phyloP scores from a whole-genome alignment of 2,797 vertebrate species.

The Yasuhikotakia modesta region DNA sequence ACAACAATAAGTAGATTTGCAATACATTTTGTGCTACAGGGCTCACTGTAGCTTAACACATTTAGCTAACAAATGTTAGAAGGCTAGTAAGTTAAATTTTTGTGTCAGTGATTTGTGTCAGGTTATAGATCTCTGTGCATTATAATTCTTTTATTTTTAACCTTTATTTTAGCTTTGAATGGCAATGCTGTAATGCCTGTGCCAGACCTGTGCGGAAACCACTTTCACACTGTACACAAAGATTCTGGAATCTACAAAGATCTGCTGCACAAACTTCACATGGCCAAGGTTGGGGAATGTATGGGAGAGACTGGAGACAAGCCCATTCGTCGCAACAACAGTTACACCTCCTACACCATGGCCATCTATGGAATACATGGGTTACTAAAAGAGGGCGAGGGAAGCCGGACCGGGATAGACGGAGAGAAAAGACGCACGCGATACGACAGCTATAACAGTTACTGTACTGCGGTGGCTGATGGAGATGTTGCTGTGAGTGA shows the following conservation, averaged over 20 bases:
- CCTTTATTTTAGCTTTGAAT: constrained; percentile 66
- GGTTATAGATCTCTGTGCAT: not conserved
- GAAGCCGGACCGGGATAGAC: constrained; percentile 70
- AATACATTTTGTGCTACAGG: no score
- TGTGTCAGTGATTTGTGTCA: no score
- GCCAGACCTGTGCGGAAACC: constrained; percentile 77
- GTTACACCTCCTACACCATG: constrained; percentile 97
- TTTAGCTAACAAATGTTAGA: not conserved
- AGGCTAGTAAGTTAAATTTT: not conserved
- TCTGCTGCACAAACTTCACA: constrained; percentile 90
- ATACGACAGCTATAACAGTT: constrained; percentile 92
- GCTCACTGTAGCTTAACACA: not conserved
- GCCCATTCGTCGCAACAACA: constrained; percentile 92
- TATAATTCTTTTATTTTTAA: not conserved
- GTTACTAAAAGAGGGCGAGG: constrained; percentile 80
- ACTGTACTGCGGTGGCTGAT: constrained; percentile 83
- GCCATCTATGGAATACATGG: constrained; percentile 92
- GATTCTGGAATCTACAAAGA: constrained; percentile 96
- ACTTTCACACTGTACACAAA: constrained; percentile 91
- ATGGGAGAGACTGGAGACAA: constrained; percentile 88
- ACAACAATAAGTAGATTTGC: no score
- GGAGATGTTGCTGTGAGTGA: constrained; percentile 59
- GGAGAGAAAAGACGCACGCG: constrained; percentile 82
- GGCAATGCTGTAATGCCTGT: constrained; percentile 69
- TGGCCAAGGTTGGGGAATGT: constrained; percentile 92